Evolutionary conservation across 2,797 vertebrate genomes (phyloP).

Genomic region (Pseudomugil gertrudae): DNA sequence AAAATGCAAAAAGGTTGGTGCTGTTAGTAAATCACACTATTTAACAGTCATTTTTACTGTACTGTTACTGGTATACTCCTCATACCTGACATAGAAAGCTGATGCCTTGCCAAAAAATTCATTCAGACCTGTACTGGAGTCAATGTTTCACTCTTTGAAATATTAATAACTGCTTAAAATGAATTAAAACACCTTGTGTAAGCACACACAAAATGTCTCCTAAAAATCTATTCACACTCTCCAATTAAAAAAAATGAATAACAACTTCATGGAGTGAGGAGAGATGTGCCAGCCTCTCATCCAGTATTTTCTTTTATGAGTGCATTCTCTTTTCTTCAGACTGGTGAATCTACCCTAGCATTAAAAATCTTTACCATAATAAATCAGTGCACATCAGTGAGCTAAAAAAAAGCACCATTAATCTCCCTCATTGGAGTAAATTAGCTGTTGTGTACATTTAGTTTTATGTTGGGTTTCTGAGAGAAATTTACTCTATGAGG

Average conservation of each 20-base stretch:
- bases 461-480: slow-evolving; percentile 4
- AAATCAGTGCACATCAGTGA: neutral
- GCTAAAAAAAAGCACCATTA: neutral
- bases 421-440: neutral
- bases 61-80: slow-evolving; percentile 4
- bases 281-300: slow-evolving; percentile 2
- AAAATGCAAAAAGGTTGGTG: slow-evolving; percentile 2
- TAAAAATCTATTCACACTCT: slow-evolving; percentile 11
- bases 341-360: slow-evolving; percentile 2
- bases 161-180: neutral
- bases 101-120: neutral
- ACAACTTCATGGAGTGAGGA: slow-evolving; percentile 10
- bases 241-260: slow-evolving; percentile 16
- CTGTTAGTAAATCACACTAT: neutral
- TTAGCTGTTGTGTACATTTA: neutral
- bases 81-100: neutral
- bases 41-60: neutral
- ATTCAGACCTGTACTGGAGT: slow-evolving; percentile 1
- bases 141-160: slow-evolving; percentile 4
- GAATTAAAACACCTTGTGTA: neutral
- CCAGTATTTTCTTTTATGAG: slow-evolving; percentile 6
- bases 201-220: slow-evolving; percentile 1
- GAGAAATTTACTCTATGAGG: neutral
- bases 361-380: neutral
- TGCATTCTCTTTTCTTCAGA: slow-evolving; percentile 5